phyloP scores from a whole-genome alignment of 2,888 invertebrate genomes.

The Melipona beecheii region DNA sequence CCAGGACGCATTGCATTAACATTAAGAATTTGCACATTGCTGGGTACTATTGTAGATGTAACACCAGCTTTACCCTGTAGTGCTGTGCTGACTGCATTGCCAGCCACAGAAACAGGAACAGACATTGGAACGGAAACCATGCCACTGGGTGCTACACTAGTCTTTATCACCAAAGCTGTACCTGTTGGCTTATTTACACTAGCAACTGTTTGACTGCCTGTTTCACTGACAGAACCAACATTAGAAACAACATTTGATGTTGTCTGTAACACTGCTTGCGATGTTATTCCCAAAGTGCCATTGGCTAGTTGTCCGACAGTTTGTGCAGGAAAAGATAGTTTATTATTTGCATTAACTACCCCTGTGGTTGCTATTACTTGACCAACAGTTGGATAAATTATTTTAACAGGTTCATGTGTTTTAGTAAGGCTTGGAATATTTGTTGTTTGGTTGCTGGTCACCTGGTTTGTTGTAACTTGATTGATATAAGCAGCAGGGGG shows the following conservation, averaged over 20 bases:
- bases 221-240: constrained; percentile 70
- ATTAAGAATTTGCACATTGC: constrained; percentile 94
- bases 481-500: constrained; percentile 73
- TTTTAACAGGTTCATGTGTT: constrained; percentile 82
- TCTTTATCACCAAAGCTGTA: constrained; percentile 84
- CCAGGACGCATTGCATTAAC: constrained; percentile 89
- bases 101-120: constrained; percentile 80
- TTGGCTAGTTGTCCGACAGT: constrained; percentile 87
- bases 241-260: constrained; percentile 83
- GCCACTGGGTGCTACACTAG: constrained; percentile 80
- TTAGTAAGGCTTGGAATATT: constrained; percentile 69
- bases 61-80: constrained; percentile 80
- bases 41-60: constrained; percentile 87
- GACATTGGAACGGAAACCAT: constrained; percentile 84
- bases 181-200: constrained; percentile 80
- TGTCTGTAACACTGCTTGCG: constrained; percentile 86
- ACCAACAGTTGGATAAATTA: constrained; percentile 81
- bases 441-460: constrained; percentile 72
- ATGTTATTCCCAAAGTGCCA: constrained; percentile 88
- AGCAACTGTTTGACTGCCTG: constrained; percentile 73
- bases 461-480: constrained; percentile 77
- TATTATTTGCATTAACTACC: constrained; percentile 85
- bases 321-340: constrained; percentile 88
- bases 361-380: constrained; percentile 81
- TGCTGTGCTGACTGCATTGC: constrained; percentile 77